phyloP scores from a whole-genome alignment of 1,140 invertebrate genomes.

The Temnothorax longispinosus region DNA sequence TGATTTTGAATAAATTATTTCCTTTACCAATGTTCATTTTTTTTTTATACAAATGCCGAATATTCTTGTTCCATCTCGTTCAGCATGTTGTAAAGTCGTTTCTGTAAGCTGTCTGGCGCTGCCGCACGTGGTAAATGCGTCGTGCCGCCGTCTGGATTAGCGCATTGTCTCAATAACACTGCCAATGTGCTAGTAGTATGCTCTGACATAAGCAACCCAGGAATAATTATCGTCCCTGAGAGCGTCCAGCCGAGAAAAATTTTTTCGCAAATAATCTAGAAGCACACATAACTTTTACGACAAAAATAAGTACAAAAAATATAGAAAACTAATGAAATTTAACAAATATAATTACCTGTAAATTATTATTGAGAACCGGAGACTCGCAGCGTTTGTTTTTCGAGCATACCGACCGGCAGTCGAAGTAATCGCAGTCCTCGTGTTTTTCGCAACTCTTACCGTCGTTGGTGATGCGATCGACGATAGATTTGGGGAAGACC shows the following conservation, averaged over 20 bases:
- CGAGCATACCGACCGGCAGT: constrained; percentile 88
- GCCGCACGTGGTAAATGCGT: constrained; percentile 82
- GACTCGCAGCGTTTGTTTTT: constrained; percentile 85
- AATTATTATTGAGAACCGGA: constrained; percentile 88
- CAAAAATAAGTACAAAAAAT: not conserved
- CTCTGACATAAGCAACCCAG: constrained; percentile 87
- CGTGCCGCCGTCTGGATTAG: constrained; percentile 84
- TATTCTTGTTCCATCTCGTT: constrained; percentile 83
- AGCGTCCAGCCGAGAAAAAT: constrained; percentile 88
- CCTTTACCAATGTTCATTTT: not conserved
- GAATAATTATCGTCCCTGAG: constrained; percentile 87
- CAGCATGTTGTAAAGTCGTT: constrained; percentile 85
- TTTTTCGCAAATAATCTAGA: constrained; percentile 88
- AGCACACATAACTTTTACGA: constrained; percentile 17
- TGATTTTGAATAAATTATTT: not conserved
- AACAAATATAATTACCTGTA: constrained; percentile 84
- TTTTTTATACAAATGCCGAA: constrained; percentile 47
- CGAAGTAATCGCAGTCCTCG: constrained; percentile 89
- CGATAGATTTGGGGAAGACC: constrained; percentile 85
- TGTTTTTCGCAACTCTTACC: constrained; percentile 85
- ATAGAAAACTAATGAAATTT: not conserved
- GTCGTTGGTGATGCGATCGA: constrained; percentile 83
- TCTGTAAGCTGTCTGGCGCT: constrained; percentile 82
- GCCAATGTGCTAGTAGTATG: constrained; percentile 86
- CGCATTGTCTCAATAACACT: constrained; percentile 86